Base-by-base conservation (phyloP, 2,888 invertebrate genomes). In the Monochamus alternatus region DNA sequence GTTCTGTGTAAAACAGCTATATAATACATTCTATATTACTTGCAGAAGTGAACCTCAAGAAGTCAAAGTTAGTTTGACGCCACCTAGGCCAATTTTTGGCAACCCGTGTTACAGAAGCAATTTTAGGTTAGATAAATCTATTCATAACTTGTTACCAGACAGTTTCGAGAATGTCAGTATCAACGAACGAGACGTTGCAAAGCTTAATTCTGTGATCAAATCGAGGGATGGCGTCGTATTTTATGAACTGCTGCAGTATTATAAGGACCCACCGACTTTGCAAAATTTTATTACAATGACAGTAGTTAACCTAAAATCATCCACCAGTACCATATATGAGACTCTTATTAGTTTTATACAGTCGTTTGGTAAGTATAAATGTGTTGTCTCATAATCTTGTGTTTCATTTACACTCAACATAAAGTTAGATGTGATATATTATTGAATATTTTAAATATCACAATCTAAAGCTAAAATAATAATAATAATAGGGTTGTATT, bases 271-370 rank as follows among this genome's bases (percentile, higher is more conserved):
- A 2, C 32, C 68, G 8, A 81, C 83, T 3, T 70, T 84, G 0
- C 78, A 81, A 63, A 82, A 81, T 60, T 84, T 84, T 66, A 81
- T 84, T 51, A 79, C 82, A 0, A 84, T 83, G 81, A 78, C 80
- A 1, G 69, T 84, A 55, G 82, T 81, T 0, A 74, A 82, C 62
- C 68, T 83, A 51, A 82, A 77, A 32, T 76, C 72, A 8, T 73
- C 58, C 58, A 66, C 75, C 22, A 73, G 68, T 12, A 47, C 66
- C 60, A 58, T 73, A 9, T 78, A 74, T 44, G 73, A 77, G 0
- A 51, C 31, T 1, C 77, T 80, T 22, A 55, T 78, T 30, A 75
- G 70, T 2, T 74, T 84, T 31, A 31, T 84, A 14, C 52, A 75
- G 10, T 78, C 74, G 51, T 72, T 83, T 69, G 83, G 84, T 84